Base-by-base conservation (phyloP, 2,113 vertebrate species). In the Illadopsis cleaveri region DNA sequence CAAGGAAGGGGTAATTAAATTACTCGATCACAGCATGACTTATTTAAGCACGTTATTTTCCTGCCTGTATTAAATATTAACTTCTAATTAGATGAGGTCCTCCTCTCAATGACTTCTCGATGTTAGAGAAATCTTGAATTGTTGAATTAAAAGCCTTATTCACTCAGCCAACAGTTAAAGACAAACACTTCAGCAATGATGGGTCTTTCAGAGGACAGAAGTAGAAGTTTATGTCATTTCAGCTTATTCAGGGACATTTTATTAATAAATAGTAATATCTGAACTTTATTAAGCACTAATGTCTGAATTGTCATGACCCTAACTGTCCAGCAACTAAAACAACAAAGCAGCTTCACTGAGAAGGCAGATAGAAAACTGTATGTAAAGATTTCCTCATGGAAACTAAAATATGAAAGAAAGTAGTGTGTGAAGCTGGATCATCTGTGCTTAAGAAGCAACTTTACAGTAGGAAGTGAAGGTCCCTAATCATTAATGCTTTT, bases 41-140 rank as follows among this genome's bases (percentile, higher is more conserved):
- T 72, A 61, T n/a, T 94, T 40, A 86, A 89, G 68, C 6, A 79
- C 40, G 18, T 50, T 82, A 81, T 86, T 89, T 60, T 82, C 75
- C 84, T 91, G 73, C 35, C 70, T 65, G 5, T 76, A 94, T 75
- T 91, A 94, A 94, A 91, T 94, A 82, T 65, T 79, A 69, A 84
- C 28, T 77, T 42, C 40, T 79, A 58, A 82, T 85, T 82, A 90
- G 57, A 92, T 53, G 66, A 88, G n/a, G 21, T 65, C 7, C 30
- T 51, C 8, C 12, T 35, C 27, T 25, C 31, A 45, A 6, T 31
- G 27, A 35, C 77, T 78, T 89, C 37, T 60, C 4, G 2, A 40
- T 7, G 1, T 37, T 60, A 70, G 8, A 86, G 60, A 53, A 75
- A 58, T 47, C 42, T 48, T 33, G 4, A 73, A 62, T 54, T 38